Evolutionary conservation across 2,797 vertebrate species (phyloP).

Genomic region (Eleutherodactylus coqui): DNA sequence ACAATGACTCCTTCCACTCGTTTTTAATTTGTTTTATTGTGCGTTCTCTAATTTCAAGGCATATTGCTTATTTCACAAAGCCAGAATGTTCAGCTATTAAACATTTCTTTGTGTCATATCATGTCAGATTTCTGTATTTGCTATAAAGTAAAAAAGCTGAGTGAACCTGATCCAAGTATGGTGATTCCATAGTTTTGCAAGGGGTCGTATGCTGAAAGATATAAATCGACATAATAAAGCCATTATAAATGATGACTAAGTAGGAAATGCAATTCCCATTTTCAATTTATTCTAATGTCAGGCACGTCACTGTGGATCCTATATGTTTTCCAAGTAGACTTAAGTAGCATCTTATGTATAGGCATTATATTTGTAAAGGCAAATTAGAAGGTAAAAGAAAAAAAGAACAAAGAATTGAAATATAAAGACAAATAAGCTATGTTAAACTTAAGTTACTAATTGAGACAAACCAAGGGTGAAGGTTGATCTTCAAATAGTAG

Average conservation of each 20-base stretch:
- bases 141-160: too few species aligned
- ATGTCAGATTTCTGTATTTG: too few species aligned
- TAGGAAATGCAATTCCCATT: neutral
- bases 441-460: neutral
- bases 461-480: neutral
- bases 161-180: too few species aligned
- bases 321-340: neutral
- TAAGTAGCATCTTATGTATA: neutral
- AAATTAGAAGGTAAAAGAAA: neutral
- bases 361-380: neutral
- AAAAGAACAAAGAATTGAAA: neutral
- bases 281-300: neutral
- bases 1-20: too few species aligned
- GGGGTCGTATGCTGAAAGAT: neutral
- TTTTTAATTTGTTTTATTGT: too few species aligned
- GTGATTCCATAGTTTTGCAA: too few species aligned
- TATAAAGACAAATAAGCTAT: slow-evolving; percentile 28
- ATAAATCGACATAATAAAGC: neutral
- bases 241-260: neutral
- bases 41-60: too few species aligned
- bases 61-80: too few species aligned
- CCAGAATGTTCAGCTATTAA: too few species aligned
- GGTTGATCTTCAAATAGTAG: neutral
- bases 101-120: too few species aligned
- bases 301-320: neutral